Evolutionary conservation across 2,113 vertebrate genomes (phyloP), one percentile per base, ranked within the genome.

Genomic region (Myocastor coypus): DNA sequence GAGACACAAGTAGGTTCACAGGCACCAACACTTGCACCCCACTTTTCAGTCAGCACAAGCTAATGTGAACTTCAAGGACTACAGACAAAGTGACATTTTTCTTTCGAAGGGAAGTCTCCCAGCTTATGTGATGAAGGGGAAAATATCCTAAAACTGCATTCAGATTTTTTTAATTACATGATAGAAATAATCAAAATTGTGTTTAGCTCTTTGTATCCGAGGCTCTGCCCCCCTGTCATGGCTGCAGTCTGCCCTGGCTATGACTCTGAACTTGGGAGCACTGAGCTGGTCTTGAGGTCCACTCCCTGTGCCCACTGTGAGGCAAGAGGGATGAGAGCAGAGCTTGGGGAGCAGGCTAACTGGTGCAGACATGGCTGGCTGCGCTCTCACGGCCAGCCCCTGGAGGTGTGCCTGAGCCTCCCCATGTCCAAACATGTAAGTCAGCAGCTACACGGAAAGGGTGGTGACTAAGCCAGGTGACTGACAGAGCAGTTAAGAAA

Each of bases 21-120:
- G 1, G 19, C 17, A 7, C 46, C 50, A 3, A 77, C 28, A 46
- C 59, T 34, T 1, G 0, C 30, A 19, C 24, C 57, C 59, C 8
- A 10, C 30, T 2, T 11, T 66, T 75, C 37, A 77, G 86, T 42
- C 32, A 69, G 10, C 63, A 5, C 30, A 4, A 1, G 50, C 2
- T 32, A 87, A 55, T 2, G 0, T 81, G 66, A 91, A 80, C 59
- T 91, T 87, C 10, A 94, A 81, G 61, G 64, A 83, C 71, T 87
- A 66, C 78, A 84, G 77, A 34, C 20, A 37, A 93, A 80, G 16
- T 78, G 93, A 52, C 73, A 78, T 91, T 96, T 97, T 34, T 24
- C 30, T 1, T 42, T 12, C 20, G 34, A 88, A 66, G 82, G 92
- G 82, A 87, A 77, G 5, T 87, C 83, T 88, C 80, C 71, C 28